A percentile compares a stretch with the other conserved stretches of the same genome.
These are phyloP conservation scores for Caenorhabditis briggsae DNA, from an alignment of 1,140 invertebrate genomes.

Conservation along the genomic window DNA sequence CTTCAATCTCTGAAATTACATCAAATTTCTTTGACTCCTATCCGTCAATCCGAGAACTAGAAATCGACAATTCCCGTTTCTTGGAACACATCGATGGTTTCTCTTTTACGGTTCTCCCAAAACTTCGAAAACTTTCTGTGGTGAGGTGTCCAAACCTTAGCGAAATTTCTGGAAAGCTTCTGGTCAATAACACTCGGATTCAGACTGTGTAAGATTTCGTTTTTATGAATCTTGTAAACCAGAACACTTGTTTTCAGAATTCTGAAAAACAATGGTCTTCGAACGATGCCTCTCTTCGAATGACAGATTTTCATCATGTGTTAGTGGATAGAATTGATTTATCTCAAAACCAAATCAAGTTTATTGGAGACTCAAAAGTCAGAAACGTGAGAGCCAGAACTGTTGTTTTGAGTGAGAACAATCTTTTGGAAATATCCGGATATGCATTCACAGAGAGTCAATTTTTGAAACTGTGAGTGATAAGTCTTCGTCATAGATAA, in stretches of 20 bases:
- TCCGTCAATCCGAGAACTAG: conserved; percentile 29
- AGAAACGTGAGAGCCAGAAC: conserved; percentile 48
- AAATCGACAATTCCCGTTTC: conserved; percentile 32
- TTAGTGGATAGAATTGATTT: conserved; percentile 56
- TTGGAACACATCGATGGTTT: conserved; percentile 51
- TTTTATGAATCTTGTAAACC: neutral
- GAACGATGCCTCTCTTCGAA: conserved; percentile 53
- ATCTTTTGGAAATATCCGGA: conserved; percentile 49
- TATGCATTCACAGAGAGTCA: conserved; percentile 55
- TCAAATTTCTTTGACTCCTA: conserved; percentile 1
- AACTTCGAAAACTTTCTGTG: conserved; percentile 46
- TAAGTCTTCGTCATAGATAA: neutral
- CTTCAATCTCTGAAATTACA: conserved; percentile 13
- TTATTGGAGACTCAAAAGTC: conserved; percentile 40
- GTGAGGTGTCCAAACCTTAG: conserved; percentile 26
- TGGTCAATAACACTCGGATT: conserved; percentile 42
- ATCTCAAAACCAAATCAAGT: conserved; percentile 58
- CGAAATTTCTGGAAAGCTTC: conserved; percentile 51
- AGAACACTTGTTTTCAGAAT: conserved; percentile 11
- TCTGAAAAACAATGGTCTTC: conserved; percentile 55
- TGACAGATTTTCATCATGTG: conserved; percentile 58
- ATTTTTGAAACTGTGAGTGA: conserved; percentile 51
- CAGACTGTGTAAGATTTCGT: conserved; percentile 43
- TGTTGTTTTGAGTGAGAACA: conserved; percentile 50
- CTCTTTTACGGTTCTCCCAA: neutral